A percentile compares a stretch with the other conserved stretches of the same genome.
Evolutionary conservation across 2,888 invertebrate genomes (phyloP).

Genomic region (Rhagium mordax): DNA sequence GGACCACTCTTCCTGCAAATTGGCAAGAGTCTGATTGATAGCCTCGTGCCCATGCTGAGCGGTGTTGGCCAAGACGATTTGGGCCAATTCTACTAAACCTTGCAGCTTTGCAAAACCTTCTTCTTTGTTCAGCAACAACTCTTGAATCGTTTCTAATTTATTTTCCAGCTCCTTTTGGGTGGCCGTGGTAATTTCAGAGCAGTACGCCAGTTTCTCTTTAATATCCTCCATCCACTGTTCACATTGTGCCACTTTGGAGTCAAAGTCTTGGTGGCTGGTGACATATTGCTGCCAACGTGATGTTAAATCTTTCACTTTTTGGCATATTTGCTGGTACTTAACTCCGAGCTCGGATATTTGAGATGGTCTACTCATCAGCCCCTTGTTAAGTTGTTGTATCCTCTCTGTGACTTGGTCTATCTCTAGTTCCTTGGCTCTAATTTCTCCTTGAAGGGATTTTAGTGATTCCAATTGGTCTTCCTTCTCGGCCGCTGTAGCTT

Average conservation of each 20-base stretch:
- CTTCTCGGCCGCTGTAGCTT: slow-evolving; percentile 87
- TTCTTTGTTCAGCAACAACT: slow-evolving; percentile 91
- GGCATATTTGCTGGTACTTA: slow-evolving; percentile 92
- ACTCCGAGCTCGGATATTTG: slow-evolving; percentile 92
- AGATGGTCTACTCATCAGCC: slow-evolving; percentile 82
- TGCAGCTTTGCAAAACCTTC: slow-evolving; percentile 93
- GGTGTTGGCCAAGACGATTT: slow-evolving; percentile 92
- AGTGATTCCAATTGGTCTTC: slow-evolving; percentile 87
- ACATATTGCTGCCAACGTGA: slow-evolving; percentile 95
- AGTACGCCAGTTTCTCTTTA: slow-evolving; percentile 85
- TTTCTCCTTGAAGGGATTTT: slow-evolving; percentile 87
- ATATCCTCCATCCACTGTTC: slow-evolving; percentile 84
- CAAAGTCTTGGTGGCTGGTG: slow-evolving; percentile 89
- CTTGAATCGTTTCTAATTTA: slow-evolving; percentile 88
- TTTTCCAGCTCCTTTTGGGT: slow-evolving; percentile 90
- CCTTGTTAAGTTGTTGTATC: slow-evolving; percentile 87
- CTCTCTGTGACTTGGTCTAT: slow-evolving; percentile 94
- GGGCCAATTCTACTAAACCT: slow-evolving; percentile 90
- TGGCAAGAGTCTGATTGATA: slow-evolving; percentile 87
- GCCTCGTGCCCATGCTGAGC: slow-evolving; percentile 89
- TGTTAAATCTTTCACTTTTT: slow-evolving; percentile 92
- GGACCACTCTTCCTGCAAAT: slow-evolving; percentile 93
- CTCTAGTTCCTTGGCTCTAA: slow-evolving; percentile 91
- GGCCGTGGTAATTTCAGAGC: slow-evolving; percentile 83
- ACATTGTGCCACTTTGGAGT: slow-evolving; percentile 75